Evolutionary conservation across 2,113 vertebrate genomes (phyloP), one percentile per base, ranked within the genome.

Genomic region (Callorhinus ursinus): DNA sequence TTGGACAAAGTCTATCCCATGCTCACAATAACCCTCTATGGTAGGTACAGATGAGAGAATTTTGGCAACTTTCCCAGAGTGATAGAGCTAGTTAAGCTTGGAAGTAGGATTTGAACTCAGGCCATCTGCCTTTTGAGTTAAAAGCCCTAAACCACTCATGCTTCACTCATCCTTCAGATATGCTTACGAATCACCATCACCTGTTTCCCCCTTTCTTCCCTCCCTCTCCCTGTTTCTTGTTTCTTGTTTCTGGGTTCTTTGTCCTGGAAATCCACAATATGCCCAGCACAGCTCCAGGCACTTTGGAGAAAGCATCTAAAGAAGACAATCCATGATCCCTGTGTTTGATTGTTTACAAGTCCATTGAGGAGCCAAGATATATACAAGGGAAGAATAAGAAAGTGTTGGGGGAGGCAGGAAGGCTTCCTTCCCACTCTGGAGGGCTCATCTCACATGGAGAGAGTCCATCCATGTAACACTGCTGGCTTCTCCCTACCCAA

Each of bases 61-160:
- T 79, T 22, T 42, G 42, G 36, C 18, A 55, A 7, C 3, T 57
- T 51, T 77, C 36, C 31, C 81, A 55, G 31, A 82, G 11, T 86
- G 36, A 53, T 10, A 4, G 31, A 84, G 15, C 21, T 31, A 36
- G 61, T 3, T 1, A 39, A 21, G 31, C 16, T 31, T 16, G 26
- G 24, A 80, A 33, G 26, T 26, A n/a, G 49, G 39, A 42, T 65
- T 63, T 67, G 87, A 96, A 95, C 39, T 88, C 71, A 36, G 15
- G 33, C 39, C 28, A 18, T 42, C 63, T 51, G 39, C 28, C 63
- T 71, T 67, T 8, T 8, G 5, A 19, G 5, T 42, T 65, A 49
- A 65, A 72, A 92, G 69, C 4, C 15, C 14, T 83, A 39, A 53
- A 21, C 4, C 65, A 63, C 7, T 7, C n/a, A 8, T 13, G 61